These are phyloP conservation scores for Misgurnus mizolepis DNA, from an alignment of 2,113 vertebrate species.

Conservation along the genomic window DNA sequence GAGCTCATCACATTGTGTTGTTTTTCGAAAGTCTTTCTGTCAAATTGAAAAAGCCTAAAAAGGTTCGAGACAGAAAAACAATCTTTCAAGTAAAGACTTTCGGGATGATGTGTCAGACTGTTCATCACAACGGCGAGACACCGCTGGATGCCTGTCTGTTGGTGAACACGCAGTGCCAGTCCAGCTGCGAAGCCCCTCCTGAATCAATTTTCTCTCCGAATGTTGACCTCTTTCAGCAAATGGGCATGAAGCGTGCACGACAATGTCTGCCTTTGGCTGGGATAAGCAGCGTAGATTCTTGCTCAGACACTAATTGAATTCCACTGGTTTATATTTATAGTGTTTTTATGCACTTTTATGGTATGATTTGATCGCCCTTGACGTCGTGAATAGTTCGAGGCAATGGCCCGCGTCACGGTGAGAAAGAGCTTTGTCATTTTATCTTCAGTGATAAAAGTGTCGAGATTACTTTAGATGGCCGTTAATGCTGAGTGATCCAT, in stretches of 20 bases:
- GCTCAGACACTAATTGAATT: slow-evolving; percentile 20
- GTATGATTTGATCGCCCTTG: slow-evolving; percentile 23
- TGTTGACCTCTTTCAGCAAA: slow-evolving; percentile 10
- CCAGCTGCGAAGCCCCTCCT: slow-evolving; percentile 8
- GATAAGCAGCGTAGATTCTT: background rate
- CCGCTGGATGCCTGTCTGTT: slow-evolving; percentile 1
- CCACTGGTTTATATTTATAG: slow-evolving; percentile 16
- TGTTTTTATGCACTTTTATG: slow-evolving; percentile 20
- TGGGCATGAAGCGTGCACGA: background rate
- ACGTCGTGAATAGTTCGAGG: background rate
- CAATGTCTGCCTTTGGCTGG: background rate
- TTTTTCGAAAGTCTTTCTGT: slow-evolving; percentile 60
- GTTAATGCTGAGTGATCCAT: slow-evolving; percentile 10
- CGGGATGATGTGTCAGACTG: background rate
- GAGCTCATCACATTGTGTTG: slow-evolving; percentile 48
- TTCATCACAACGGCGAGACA: slow-evolving; percentile 16
- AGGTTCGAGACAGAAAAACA: background rate
- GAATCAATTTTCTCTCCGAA: slow-evolving; percentile 20
- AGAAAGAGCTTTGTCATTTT: slow-evolving; percentile 26
- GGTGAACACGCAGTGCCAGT: background rate
- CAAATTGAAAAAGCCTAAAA: slow-evolving; percentile 2
- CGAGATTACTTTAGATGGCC: slow-evolving; percentile 26
- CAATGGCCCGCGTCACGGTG: slow-evolving; percentile 1
- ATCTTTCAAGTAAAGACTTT: slow-evolving; percentile 15
- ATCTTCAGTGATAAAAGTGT: slow-evolving; percentile 29